A percentile compares a stretch with the other conserved stretches of the same genome.
These are phyloP conservation scores for Chondrosia reniformis DNA, from an alignment of 37 sponge, comb jelly and placozoan genomes.

Conservation along the genomic window DNA sequence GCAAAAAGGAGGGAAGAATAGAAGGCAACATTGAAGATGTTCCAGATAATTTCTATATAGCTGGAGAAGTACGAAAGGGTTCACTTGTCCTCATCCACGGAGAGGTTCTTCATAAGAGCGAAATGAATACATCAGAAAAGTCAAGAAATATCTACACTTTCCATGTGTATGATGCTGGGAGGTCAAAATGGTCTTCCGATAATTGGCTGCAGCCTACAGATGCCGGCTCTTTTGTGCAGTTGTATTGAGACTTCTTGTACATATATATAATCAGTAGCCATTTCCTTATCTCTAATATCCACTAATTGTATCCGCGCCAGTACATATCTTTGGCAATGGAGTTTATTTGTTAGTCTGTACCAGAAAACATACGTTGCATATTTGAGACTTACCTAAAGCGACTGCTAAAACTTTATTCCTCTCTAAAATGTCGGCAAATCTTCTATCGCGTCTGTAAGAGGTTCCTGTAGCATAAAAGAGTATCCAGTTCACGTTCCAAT, in stretches of 20 bases:
- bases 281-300: no score
- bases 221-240: slow-evolving; percentile 51
- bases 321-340: no score
- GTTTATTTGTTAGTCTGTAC: no score
- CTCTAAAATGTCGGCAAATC: no score
- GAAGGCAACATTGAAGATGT: slow-evolving; percentile 40
- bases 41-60: slow-evolving; percentile 51
- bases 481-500: no score
- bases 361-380: no score
- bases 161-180: slow-evolving; percentile 87
- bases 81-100: slow-evolving; percentile 90
- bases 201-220: slow-evolving; percentile 94
- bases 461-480: no score
- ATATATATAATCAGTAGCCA: no score
- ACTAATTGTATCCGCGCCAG: no score
- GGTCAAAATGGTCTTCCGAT: slow-evolving; percentile 71
- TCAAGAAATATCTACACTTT: slow-evolving; percentile 94
- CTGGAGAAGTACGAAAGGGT: slow-evolving; percentile 73
- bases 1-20: slow-evolving; percentile 12
- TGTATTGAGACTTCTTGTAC: slow-evolving; percentile 48
- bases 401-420: no score
- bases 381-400: no score
- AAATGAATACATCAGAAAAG: slow-evolving; percentile 55
- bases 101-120: slow-evolving; percentile 90
- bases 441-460: no score